phyloP scores from a whole-genome alignment of 2,888 invertebrate genomes.

The Limenitis camilla region DNA sequence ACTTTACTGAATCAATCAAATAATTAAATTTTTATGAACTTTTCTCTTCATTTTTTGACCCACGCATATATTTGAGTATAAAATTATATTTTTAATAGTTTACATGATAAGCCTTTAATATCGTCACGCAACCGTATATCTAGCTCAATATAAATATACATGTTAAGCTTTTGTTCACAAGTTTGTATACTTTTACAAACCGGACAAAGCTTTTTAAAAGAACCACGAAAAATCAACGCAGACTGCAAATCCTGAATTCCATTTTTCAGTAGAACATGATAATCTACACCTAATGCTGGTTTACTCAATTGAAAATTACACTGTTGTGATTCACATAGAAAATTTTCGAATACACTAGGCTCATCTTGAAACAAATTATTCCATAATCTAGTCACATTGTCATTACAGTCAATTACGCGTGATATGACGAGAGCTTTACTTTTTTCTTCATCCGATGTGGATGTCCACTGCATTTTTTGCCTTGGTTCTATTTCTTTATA shows the following conservation, averaged over 20 bases:
- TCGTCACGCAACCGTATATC: neutral
- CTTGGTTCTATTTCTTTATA: neutral
- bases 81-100: neutral
- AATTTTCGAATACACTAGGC: neutral
- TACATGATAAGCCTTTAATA: neutral
- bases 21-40: neutral
- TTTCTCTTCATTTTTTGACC: neutral
- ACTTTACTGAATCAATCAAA: neutral
- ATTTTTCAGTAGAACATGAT: neutral
- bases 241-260: neutral
- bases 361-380: constrained; percentile 2
- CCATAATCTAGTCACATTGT: constrained; percentile 1
- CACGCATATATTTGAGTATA: neutral
- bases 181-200: neutral
- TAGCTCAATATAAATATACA: neutral
- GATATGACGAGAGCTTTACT: neutral
- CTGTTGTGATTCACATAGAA: neutral
- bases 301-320: neutral
- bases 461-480: neutral
- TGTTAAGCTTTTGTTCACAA: neutral
- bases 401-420: neutral
- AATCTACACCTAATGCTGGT: neutral
- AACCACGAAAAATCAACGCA: neutral
- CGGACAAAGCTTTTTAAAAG: neutral
- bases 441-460: neutral